Evolutionary conservation across 2,113 vertebrate species (phyloP), one percentile per base, ranked within the genome.

Genomic region (Turdus rufiventris): DNA sequence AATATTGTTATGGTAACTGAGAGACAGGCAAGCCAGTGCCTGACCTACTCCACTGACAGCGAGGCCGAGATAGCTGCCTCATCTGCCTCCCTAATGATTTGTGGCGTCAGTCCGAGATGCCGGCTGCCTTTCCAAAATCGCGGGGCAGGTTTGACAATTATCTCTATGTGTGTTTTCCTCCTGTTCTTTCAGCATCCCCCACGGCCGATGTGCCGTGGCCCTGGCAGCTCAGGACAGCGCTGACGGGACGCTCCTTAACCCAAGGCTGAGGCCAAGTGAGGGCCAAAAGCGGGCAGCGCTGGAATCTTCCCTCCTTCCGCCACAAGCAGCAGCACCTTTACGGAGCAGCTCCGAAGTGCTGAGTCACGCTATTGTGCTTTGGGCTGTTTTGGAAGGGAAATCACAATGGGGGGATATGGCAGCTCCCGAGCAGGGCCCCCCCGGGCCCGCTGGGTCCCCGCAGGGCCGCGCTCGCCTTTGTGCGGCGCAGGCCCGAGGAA

Each of bases 321-420:
- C 38, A 6, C 34, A 33, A 45, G 82, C 36, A 60, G 1, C 1
- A 16, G 4, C 34, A 57, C 75, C 78, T 91, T 77, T 40, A 17
- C 28, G 60, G 94, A 57, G 51, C 51, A 60, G n/a, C 26, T 42
- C 85, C 75, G 70, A 96, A 91, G 68, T 96, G 94, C 95, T 96
- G 93, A 96, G 92, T 90, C 93, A 91, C 26, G 2, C 68, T 75
- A 90, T 90, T 95, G 95, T 95, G 88, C 91, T 91, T 43, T 9
- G 85, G 75, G 68, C 78, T 94, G 25, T 94, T 96, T 96, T 94
- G 0, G 36, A 77, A 83, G 88, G 78, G 75, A 21, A 45, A 61
- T 92, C 68, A 96, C 95, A 97, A 96, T 90, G 68, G 85, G 42
- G 95, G 82, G 93, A 96, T 95, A 20, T 80, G 91, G 94, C 88